Percentiles rank a stretch among this genome's conserved stretches.
Evolutionary conservation across 2,888 invertebrate species (phyloP).

Genomic region (Lepidonotus clava): DNA sequence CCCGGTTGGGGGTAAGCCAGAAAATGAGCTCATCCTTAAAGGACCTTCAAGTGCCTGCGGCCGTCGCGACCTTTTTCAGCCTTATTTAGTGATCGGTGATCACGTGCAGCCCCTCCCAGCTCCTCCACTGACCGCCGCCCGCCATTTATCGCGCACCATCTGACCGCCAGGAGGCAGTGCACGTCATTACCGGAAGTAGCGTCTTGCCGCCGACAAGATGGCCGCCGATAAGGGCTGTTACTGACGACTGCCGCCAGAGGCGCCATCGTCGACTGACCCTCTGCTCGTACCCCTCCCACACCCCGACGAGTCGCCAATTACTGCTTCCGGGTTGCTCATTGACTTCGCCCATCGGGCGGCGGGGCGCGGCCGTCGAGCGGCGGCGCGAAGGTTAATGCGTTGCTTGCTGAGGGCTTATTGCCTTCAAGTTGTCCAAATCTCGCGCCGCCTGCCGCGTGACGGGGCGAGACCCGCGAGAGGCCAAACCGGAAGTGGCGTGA

Average conservation of each 20-base stretch:
- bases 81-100: slow-evolving; percentile 12
- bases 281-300: no score
- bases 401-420: neutral
- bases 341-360: neutral
- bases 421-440: slow-evolving; percentile 1
- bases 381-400: neutral
- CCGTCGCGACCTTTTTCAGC: no score
- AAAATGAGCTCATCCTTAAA: slow-evolving; percentile 42
- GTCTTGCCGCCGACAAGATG: neutral
- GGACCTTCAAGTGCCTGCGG: slow-evolving; percentile 11
- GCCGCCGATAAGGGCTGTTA: slow-evolving; percentile 22
- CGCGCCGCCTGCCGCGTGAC: neutral
- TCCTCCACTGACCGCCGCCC: neutral
- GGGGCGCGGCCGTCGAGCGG: neutral
- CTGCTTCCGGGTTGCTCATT: neutral
- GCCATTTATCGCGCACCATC: slow-evolving; percentile 37
- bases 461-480: neutral
- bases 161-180: slow-evolving; percentile 48
- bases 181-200: slow-evolving; percentile 28
- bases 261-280: neutral
- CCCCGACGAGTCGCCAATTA: slow-evolving; percentile 35
- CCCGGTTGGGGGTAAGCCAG: neutral
- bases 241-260: neutral
- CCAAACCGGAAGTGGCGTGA: slow-evolving; percentile 23
- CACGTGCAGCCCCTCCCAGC: neutral